Conservation (phyloP, 2,113 vertebrate genomes). For the Ginglymostoma cirratum region DNA sequence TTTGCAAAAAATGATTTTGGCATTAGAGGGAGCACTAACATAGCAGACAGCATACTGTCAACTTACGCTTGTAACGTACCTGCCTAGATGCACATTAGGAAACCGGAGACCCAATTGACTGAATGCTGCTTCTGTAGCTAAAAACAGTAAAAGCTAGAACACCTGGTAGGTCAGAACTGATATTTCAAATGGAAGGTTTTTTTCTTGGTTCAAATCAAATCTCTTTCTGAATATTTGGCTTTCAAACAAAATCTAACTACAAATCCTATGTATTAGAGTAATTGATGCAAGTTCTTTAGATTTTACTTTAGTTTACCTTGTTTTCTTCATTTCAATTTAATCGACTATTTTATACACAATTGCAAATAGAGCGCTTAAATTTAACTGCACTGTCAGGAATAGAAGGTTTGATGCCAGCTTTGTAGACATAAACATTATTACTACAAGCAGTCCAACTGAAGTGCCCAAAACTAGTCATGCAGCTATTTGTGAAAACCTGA, state of each 20-base stretch:
- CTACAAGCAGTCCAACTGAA: background rate
- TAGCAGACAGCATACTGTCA: background rate
- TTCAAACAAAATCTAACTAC: background rate
- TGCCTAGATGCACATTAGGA: background rate
- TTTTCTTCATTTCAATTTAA: background rate
- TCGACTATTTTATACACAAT: background rate
- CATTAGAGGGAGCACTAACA: constrained; percentile 27
- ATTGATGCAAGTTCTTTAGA: background rate
- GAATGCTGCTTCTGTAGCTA: background rate
- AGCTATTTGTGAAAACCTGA: background rate
- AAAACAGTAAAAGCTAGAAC: background rate
- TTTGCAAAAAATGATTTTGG: background rate
- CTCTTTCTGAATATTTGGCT: background rate
- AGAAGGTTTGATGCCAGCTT: background rate
- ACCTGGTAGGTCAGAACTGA: background rate
- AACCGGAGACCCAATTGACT: background rate
- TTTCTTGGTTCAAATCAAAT: background rate
- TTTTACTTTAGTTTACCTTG: background rate
- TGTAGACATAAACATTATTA: constrained; percentile 11
- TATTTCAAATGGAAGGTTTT: background rate
- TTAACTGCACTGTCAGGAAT: background rate
- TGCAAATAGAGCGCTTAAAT: background rate
- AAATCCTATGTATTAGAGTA: background rate
- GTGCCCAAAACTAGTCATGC: background rate
- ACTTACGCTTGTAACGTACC: background rate